Conservation (phyloP, 2,113 vertebrate genomes). For the Spea multiplicata region DNA sequence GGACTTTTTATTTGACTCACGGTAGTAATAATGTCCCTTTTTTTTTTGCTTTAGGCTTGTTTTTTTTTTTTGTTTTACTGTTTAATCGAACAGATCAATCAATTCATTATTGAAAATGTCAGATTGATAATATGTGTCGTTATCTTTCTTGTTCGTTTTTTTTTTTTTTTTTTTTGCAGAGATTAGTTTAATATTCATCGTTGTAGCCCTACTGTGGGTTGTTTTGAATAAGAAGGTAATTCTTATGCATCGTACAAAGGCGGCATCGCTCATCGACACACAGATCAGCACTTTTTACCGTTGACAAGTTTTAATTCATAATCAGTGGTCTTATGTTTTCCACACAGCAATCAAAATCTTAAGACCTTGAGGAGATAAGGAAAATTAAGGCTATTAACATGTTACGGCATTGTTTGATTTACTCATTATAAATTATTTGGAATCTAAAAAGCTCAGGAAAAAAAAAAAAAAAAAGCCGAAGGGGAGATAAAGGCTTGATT, state of each 20-base stretch:
- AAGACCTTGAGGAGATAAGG: slow-evolving; percentile 66
- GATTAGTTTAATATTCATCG: slow-evolving; percentile 31
- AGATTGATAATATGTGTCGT: slow-evolving; percentile 29
- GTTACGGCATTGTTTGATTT: slow-evolving; percentile 65
- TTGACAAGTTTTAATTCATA: slow-evolving; percentile 61
- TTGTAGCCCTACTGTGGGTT: slow-evolving; percentile 9
- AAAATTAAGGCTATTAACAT: slow-evolving; percentile 69
- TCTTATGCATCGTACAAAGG: slow-evolving; percentile 37
- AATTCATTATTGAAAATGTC: slow-evolving; percentile 36
- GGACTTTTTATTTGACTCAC: slow-evolving; percentile 13
- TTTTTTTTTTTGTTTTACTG: slow-evolving; percentile 23
- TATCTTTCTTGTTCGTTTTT: slow-evolving; percentile 4
- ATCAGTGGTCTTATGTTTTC: slow-evolving; percentile 62
- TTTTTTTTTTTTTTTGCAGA: not conserved
- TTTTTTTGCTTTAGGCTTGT: not conserved
- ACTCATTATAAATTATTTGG: slow-evolving; percentile 64
- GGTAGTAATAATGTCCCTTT: slow-evolving; percentile 34
- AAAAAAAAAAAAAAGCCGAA: slow-evolving; percentile 51
- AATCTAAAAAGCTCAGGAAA: slow-evolving; percentile 59
- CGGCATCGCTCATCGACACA: slow-evolving; percentile 49
- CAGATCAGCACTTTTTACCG: slow-evolving; percentile 57
- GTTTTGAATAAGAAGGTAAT: slow-evolving; percentile 36
- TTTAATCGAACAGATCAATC: slow-evolving; percentile 43
- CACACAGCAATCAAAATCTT: slow-evolving; percentile 64
- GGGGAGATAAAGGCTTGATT: slow-evolving; percentile 60